Percentiles rank a stretch among this genome's conserved stretches.
These are phyloP conservation scores for Ylistrum balloti DNA, from an alignment of 1,140 invertebrate species.

Conservation along the genomic window DNA sequence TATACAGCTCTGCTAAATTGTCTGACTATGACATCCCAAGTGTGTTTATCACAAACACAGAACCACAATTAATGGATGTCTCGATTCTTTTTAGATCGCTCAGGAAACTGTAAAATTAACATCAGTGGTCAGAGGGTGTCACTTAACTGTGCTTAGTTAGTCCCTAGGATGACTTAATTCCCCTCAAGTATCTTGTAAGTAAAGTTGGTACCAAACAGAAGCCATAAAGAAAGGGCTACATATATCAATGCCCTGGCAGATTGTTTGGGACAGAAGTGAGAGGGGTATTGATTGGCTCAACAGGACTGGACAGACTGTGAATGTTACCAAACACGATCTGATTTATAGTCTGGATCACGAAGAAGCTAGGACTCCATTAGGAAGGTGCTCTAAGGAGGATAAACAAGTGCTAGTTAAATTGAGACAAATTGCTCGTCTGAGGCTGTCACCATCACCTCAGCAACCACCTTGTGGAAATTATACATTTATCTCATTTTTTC, in stretches of 20 bases:
- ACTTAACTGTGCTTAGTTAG: background rate
- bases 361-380: background rate
- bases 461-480: background rate
- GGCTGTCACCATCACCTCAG: background rate
- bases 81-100: no score
- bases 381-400: background rate
- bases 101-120: no score
- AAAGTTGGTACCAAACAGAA: background rate
- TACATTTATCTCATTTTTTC: background rate
- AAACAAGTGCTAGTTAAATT: conserved; percentile 35
- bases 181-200: background rate
- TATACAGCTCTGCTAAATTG: no score
- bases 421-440: background rate
- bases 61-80: no score
- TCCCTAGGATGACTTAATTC: background rate
- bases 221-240: background rate
- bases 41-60: no score
- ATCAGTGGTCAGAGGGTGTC: no score
- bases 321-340: background rate
- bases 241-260: background rate
- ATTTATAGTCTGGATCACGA: background rate
- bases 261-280: background rate
- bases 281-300: background rate
- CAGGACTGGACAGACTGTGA: background rate
- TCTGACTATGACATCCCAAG: no score